A percentile compares a stretch with the other conserved stretches of the same genome.
phyloP scores from a whole-genome alignment of 2,797 vertebrate species.

The Micropoecilia bifurca region DNA sequence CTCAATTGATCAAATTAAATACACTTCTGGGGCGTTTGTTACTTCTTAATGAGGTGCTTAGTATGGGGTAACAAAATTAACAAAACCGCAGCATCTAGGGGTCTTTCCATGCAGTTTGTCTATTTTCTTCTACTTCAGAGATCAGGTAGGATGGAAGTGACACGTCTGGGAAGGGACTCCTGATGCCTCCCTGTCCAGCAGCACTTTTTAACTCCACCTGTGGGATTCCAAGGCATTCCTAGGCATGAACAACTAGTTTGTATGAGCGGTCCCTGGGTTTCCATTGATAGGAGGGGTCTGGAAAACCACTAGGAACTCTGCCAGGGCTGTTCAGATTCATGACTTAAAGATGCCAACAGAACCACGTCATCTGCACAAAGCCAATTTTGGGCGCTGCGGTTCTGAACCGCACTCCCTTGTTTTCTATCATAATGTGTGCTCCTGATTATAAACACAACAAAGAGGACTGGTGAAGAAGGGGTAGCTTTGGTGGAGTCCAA shows the following conservation, averaged over 20 bases:
- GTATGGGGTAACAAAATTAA: background rate
- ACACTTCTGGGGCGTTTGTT: background rate
- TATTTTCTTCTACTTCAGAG: background rate
- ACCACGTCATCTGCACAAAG: background rate
- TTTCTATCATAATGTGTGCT: background rate
- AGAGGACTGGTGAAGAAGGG: background rate
- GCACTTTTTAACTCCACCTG: background rate
- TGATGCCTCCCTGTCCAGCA: background rate
- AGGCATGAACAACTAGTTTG: background rate
- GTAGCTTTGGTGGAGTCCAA: background rate
- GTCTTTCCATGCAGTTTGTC: slow-evolving; percentile 29
- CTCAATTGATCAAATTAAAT: background rate
- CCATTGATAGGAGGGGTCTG: background rate
- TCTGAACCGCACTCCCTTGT: background rate
- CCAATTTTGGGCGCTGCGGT: background rate
- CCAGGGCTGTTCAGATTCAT: background rate
- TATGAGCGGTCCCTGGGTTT: background rate
- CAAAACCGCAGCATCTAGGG: slow-evolving; percentile 10
- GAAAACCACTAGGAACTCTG: background rate
- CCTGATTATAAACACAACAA: background rate
- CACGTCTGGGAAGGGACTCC: background rate
- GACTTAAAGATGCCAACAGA: background rate
- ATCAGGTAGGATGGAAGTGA: background rate
- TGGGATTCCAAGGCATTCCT: background rate
- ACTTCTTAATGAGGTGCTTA: slow-evolving; percentile 13